These are phyloP conservation scores for Mesochorus sp. DNA, from an alignment of 2,888 invertebrate species.

Conservation along the genomic window DNA sequence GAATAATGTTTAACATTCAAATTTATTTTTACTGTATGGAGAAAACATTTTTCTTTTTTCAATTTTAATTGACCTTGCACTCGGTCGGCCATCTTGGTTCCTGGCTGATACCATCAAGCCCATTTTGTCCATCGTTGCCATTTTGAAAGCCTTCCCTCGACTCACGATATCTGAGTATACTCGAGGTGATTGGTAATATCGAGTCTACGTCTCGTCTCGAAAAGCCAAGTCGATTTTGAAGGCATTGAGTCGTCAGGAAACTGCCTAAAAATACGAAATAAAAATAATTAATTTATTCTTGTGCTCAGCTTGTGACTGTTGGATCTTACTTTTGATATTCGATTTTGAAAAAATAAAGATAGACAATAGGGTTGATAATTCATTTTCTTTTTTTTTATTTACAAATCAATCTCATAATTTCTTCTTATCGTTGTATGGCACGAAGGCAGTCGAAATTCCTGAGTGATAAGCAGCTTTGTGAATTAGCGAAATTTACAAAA, in stretches of 20 bases:
- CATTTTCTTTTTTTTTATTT: slow-evolving; percentile 18
- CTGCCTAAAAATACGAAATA: slow-evolving; percentile 64
- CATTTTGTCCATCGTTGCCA: slow-evolving; percentile 63
- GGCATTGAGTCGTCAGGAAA: slow-evolving; percentile 68
- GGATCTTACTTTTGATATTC: too few relatives aligned
- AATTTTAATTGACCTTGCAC: slow-evolving; percentile 87
- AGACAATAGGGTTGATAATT: neutral
- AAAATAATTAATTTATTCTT: too few relatives aligned
- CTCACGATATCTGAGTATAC: slow-evolving; percentile 69
- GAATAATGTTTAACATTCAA: slow-evolving; percentile 38
- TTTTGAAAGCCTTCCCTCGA: slow-evolving; percentile 70
- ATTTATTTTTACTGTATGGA: too few relatives aligned
- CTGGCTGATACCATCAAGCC: slow-evolving; percentile 84
- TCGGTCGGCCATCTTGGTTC: slow-evolving; percentile 94
- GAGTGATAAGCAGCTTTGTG: slow-evolving; percentile 33
- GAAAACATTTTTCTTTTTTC: neutral
- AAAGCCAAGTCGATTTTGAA: slow-evolving; percentile 69
- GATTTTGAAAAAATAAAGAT: neutral
- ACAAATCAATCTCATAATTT: slow-evolving; percentile 56
- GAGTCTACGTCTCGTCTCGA: slow-evolving; percentile 69
- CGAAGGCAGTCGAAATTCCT: slow-evolving; percentile 26
- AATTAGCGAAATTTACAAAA: slow-evolving; percentile 45
- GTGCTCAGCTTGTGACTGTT: too few relatives aligned
- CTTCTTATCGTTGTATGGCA: neutral
- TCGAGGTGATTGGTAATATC: slow-evolving; percentile 68